A percentile compares a stretch with the other conserved stretches of the same genome.
Conservation (phyloP, 2,113 vertebrate genomes). For the Etheostoma cragini region DNA sequence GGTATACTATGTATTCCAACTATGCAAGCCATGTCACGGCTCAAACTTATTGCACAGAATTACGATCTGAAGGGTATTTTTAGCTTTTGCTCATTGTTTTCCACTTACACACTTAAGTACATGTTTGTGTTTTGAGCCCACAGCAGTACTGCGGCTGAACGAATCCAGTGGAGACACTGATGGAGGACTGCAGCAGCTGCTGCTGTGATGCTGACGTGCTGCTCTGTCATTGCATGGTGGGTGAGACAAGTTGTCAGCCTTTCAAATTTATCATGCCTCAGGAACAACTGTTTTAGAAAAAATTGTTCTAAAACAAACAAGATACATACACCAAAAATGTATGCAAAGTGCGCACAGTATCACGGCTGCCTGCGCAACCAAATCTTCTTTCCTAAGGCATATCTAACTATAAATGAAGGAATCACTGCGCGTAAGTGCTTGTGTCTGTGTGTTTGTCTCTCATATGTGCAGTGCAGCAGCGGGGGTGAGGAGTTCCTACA, state of each 20-base stretch:
- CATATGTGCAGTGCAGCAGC: too few species aligned
- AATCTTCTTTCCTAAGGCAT: too few species aligned
- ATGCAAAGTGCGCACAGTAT: too few species aligned
- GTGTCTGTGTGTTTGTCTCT: too few species aligned
- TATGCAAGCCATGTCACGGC: not conserved
- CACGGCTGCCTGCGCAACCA: too few species aligned
- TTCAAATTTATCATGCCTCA: not conserved
- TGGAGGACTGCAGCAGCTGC: conserved; percentile 18
- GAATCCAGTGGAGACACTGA: conserved; percentile 3
- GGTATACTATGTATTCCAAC: not conserved
- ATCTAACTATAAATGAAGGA: too few species aligned
- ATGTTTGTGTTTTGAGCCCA: not conserved
- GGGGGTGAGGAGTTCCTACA: too few species aligned
- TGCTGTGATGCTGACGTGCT: not conserved
- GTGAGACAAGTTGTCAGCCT: not conserved
- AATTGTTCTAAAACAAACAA: too few species aligned
- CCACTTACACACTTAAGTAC: not conserved
- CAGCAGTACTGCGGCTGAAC: not conserved
- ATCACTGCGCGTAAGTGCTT: too few species aligned
- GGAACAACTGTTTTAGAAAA: not conserved
- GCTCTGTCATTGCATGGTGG: not conserved
- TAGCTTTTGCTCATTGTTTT: not conserved
- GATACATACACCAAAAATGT: too few species aligned
- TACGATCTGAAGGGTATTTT: not conserved
- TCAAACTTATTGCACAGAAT: not conserved